A percentile compares a stretch with the other conserved stretches of the same genome.
Evolutionary conservation across 37 sponge, comb jelly and placozoan genomes (phyloP).

Genomic region (Cladorhizidae sp.): DNA sequence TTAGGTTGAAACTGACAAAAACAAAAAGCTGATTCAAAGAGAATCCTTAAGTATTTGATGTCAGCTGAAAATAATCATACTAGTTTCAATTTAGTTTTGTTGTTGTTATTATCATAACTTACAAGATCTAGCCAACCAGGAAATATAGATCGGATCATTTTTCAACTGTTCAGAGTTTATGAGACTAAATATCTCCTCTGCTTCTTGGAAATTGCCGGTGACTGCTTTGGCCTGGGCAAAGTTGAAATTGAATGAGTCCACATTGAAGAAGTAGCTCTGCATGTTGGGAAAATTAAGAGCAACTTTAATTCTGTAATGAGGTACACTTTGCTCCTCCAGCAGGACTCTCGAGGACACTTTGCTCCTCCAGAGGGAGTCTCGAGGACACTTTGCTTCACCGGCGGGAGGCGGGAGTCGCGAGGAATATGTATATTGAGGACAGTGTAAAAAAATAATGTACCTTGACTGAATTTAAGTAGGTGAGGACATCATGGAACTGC

Average conservation of each 20-base stretch:
- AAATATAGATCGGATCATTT: conserved; percentile 84
- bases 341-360: too few species aligned
- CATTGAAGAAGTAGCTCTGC: conserved; percentile 98
- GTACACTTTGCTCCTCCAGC: too few species aligned
- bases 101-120: conserved; percentile 17
- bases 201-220: conserved; percentile 91
- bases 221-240: conserved; percentile 96
- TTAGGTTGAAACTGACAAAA: too few species aligned
- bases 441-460: too few species aligned
- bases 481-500: conserved; percentile 96
- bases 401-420: too few species aligned
- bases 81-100: not conserved
- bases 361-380: too few species aligned
- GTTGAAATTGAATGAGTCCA: conserved; percentile 97
- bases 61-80: not conserved
- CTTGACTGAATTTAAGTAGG: conserved; percentile 97
- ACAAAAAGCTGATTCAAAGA: too few species aligned
- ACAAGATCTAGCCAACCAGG: conserved; percentile 98
- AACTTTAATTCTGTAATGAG: too few species aligned
- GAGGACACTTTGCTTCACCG: too few species aligned
- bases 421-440: too few species aligned
- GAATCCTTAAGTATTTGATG: too few species aligned
- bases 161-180: conserved; percentile 92
- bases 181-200: conserved; percentile 94
- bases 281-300: too few species aligned